These are phyloP conservation scores for Philereme vetulata DNA, from an alignment of 2,888 invertebrate genomes.

Conservation along the genomic window DNA sequence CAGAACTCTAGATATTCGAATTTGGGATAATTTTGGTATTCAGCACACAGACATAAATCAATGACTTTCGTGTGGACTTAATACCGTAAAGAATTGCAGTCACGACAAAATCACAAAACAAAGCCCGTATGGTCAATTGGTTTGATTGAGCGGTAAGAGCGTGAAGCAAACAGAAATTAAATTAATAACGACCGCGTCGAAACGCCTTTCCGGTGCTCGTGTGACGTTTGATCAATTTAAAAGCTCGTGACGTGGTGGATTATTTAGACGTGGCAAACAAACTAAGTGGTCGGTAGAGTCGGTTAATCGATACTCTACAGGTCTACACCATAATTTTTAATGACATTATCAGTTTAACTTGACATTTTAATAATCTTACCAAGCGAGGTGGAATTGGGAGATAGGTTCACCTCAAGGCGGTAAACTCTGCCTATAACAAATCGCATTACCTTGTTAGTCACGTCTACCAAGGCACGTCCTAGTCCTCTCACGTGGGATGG, in stretches of 20 bases:
- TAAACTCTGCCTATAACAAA: no score
- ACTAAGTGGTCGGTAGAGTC: conserved; percentile 1
- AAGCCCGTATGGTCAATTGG: conserved; percentile 35
- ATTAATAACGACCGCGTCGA: conserved; percentile 33
- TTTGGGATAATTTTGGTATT: no score
- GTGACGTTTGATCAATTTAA: conserved; percentile 53
- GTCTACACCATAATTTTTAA: no score
- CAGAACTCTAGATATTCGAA: no score
- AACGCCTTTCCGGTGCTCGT: conserved; percentile 43
- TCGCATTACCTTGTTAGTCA: no score
- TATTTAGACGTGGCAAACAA: conserved; percentile 9
- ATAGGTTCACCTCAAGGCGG: no score
- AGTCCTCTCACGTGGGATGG: no score
- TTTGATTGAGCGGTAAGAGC: conserved; percentile 33
- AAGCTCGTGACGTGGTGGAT: conserved; percentile 46
- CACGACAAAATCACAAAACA: conserved; percentile 21
- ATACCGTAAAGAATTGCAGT: conserved; percentile 9
- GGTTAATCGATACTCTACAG: background rate
- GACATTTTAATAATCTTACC: no score
- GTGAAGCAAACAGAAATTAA: conserved; percentile 33
- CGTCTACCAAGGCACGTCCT: no score
- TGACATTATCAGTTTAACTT: no score
- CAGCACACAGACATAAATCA: no score
- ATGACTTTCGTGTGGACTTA: background rate
- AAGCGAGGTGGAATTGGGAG: no score